Conservation (phyloP, 2,113 vertebrate genomes). For the Oncorhynchus mykiss region DNA sequence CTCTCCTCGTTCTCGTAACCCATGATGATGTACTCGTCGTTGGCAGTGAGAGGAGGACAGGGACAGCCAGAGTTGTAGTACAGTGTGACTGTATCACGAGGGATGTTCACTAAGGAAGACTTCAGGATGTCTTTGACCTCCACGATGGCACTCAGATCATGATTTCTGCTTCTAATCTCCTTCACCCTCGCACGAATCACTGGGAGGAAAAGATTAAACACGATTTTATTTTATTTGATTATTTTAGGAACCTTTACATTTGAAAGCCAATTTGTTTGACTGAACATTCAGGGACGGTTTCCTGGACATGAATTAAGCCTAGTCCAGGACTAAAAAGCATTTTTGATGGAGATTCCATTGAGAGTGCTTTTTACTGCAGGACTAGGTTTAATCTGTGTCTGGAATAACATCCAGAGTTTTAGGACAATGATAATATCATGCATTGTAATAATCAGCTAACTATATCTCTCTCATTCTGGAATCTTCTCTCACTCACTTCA, state of each 20-base stretch:
- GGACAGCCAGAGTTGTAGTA: conserved; percentile 91
- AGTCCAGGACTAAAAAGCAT: background rate
- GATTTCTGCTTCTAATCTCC: conserved; percentile 86
- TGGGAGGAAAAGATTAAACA: conserved; percentile 50
- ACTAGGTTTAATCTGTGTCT: too few relatives aligned
- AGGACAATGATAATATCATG: too few relatives aligned
- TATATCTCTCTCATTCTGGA: background rate
- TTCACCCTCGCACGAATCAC: conserved; percentile 92
- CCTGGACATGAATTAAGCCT: background rate
- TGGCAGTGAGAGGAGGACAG: conserved; percentile 81
- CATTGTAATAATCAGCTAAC: too few relatives aligned
- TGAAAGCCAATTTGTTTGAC: background rate
- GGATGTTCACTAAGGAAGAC: conserved; percentile 94
- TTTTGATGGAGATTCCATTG: too few relatives aligned
- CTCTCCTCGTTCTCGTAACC: conserved; percentile 94
- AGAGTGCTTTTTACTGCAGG: too few relatives aligned
- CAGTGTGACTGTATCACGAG: conserved; percentile 86
- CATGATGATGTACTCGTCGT: conserved; percentile 94
- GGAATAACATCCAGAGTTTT: too few relatives aligned
- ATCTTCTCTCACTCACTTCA: background rate
- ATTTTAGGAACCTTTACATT: background rate
- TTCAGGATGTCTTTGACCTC: conserved; percentile 95
- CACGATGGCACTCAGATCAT: conserved; percentile 86
- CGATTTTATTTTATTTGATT: background rate
- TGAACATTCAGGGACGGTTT: too few relatives aligned